Evolutionary conservation across 2,113 vertebrate genomes (phyloP).

Genomic region (Oceanodroma tethys): DNA sequence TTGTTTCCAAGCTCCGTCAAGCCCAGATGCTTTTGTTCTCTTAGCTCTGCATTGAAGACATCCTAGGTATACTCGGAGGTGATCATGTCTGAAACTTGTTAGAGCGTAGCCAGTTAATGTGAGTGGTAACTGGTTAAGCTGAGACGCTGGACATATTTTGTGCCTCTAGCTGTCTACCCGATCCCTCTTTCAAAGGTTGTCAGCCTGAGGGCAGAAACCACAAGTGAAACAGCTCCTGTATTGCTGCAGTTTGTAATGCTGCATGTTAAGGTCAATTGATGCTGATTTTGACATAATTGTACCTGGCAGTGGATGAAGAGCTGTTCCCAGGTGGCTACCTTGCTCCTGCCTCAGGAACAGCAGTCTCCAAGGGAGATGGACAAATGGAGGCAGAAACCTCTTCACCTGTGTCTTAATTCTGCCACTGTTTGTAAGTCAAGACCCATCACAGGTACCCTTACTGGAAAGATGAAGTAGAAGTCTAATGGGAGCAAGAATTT

Average conservation of each 20-base stretch:
- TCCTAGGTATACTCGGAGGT: background rate
- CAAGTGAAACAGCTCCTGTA: background rate
- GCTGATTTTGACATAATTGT: background rate
- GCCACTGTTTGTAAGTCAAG: background rate
- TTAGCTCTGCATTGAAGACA: background rate
- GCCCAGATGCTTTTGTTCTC: background rate
- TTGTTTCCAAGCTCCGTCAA: background rate
- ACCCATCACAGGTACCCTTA: background rate
- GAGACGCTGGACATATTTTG: background rate
- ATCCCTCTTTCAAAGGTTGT: background rate
- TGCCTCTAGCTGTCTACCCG: background rate
- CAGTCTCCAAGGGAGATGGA: background rate
- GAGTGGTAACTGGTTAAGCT: background rate
- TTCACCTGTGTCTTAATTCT: background rate
- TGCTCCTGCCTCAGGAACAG: background rate
- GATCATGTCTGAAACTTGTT: background rate
- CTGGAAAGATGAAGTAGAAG: background rate
- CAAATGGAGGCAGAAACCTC: background rate
- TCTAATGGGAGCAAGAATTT: background rate
- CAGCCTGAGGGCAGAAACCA: background rate
- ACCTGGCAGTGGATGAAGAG: background rate
- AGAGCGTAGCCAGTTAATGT: background rate
- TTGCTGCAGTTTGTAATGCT: background rate
- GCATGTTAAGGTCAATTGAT: background rate
- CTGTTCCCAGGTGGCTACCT: background rate